phyloP scores from a whole-genome alignment of 2,113 vertebrate species.

The Melanerpes aurifrons region DNA sequence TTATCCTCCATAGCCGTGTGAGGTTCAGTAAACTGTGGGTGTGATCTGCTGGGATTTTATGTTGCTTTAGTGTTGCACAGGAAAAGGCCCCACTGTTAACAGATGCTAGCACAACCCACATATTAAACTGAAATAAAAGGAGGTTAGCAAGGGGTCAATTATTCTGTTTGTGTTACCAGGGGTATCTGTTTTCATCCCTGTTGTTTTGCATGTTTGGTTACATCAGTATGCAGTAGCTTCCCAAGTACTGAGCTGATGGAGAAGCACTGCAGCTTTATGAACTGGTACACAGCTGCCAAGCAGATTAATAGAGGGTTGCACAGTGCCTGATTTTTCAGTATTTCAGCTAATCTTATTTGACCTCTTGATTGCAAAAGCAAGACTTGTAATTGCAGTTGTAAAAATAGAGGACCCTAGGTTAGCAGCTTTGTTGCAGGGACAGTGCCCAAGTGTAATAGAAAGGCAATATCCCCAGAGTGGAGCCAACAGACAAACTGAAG shows the following conservation, averaged over 20 bases:
- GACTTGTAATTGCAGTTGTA: neutral
- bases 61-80: neutral
- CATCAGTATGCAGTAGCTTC: neutral
- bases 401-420: neutral
- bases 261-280: neutral
- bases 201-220: neutral
- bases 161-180: neutral
- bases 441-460: neutral
- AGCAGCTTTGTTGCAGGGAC: neutral
- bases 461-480: neutral
- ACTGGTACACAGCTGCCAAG: neutral
- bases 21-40: neutral
- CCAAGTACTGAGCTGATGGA: neutral
- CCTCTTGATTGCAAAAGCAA: neutral
- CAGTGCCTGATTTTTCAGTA: neutral
- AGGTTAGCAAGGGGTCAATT: neutral
- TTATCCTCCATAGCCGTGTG: neutral
- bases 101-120: neutral
- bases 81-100: neutral
- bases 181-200: neutral
- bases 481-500: neutral
- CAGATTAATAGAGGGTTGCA: neutral
- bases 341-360: neutral
- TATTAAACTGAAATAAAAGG: neutral
- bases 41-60: neutral